Evolutionary conservation across 2,888 invertebrate species (phyloP).

Genomic region (Cheilosia impressa): DNA sequence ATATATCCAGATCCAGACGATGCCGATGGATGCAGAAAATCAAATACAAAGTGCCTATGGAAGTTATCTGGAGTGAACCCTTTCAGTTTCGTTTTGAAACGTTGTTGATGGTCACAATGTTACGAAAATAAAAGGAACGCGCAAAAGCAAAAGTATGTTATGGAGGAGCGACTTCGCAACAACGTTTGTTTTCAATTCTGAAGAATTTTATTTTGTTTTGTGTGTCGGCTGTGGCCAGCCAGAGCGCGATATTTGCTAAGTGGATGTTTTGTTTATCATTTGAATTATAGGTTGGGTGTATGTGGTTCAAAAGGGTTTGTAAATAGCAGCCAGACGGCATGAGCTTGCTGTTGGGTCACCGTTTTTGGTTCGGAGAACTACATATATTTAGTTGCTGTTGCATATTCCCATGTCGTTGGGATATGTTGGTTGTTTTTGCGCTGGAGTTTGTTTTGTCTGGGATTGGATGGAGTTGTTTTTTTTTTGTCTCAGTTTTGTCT

Average conservation of each 20-base stretch:
- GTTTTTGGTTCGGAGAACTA: constrained; percentile 44
- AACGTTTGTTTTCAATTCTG: constrained; percentile 49
- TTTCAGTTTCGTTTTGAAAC: constrained; percentile 65
- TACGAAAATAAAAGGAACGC: constrained; percentile 23
- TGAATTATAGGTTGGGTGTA: constrained; percentile 53
- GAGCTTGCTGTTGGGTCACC: constrained; percentile 10
- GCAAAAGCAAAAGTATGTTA: constrained; percentile 25
- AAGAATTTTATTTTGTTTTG: constrained; percentile 58
- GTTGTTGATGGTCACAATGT: constrained; percentile 14
- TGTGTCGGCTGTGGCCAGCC: constrained; percentile 39
- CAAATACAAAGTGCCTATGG: constrained; percentile 18
- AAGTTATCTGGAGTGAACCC: constrained; percentile 45
- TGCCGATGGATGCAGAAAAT: constrained; percentile 26
- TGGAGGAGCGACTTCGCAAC: constrained; percentile 60
- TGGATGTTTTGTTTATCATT: constrained; percentile 72
- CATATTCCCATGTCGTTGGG: constrained; percentile 23
- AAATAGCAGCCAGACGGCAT: not conserved
- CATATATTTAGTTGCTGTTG: constrained; percentile 23
- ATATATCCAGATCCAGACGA: not conserved
- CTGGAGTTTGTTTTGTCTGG: constrained; percentile 45
- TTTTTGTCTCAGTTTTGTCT: constrained; percentile 13
- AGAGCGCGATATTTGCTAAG: constrained; percentile 60
- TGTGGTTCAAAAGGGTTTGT: not conserved
- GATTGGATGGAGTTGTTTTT: constrained; percentile 31
- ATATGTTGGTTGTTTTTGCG: not conserved